A percentile compares a stretch with the other conserved stretches of the same genome.
Evolutionary conservation across 2,113 vertebrate genomes (phyloP).

Genomic region (Siniperca knerii): DNA sequence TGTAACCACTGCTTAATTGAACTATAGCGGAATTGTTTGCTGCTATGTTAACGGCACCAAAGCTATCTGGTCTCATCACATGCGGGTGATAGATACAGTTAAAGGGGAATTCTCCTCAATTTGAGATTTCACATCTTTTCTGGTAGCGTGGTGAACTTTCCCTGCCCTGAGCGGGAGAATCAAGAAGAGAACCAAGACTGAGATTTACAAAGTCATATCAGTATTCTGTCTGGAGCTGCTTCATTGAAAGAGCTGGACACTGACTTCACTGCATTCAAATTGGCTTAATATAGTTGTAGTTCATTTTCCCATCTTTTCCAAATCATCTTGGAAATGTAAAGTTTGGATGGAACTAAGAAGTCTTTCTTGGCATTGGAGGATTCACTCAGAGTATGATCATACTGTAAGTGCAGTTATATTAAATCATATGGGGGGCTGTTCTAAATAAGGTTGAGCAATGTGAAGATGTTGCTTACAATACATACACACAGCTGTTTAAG

Average conservation of each 20-base stretch:
- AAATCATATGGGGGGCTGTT: not conserved
- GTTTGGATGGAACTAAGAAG: not conserved
- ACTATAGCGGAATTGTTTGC: slow-evolving; percentile 72
- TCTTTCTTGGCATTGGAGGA: not conserved
- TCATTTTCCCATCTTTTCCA: not conserved
- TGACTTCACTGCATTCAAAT: slow-evolving; percentile 17
- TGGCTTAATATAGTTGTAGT: not conserved
- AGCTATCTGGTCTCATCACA: slow-evolving; percentile 59
- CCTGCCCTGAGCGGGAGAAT: not conserved
- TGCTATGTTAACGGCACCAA: slow-evolving; percentile 53
- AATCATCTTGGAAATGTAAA: slow-evolving; percentile 1
- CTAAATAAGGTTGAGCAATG: not conserved
- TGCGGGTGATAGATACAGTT: slow-evolving; percentile 39
- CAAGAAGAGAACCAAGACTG: not conserved
- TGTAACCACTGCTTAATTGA: slow-evolving; percentile 75
- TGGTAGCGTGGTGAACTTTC: slow-evolving; percentile 29
- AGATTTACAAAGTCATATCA: slow-evolving; percentile 33
- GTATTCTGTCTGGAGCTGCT: slow-evolving; percentile 34
- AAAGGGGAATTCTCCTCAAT: slow-evolving; percentile 41
- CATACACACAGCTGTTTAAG: not conserved
- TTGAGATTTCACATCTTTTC: slow-evolving; percentile 21
- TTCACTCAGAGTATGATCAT: not conserved
- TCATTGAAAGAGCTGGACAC: slow-evolving; percentile 1
- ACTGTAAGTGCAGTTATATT: not conserved
- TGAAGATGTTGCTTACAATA: not conserved